Percentiles rank a stretch among this genome's conserved stretches.
Evolutionary conservation across 2,888 invertebrate genomes (phyloP).

Genomic region (Drosophila subquinaria): DNA sequence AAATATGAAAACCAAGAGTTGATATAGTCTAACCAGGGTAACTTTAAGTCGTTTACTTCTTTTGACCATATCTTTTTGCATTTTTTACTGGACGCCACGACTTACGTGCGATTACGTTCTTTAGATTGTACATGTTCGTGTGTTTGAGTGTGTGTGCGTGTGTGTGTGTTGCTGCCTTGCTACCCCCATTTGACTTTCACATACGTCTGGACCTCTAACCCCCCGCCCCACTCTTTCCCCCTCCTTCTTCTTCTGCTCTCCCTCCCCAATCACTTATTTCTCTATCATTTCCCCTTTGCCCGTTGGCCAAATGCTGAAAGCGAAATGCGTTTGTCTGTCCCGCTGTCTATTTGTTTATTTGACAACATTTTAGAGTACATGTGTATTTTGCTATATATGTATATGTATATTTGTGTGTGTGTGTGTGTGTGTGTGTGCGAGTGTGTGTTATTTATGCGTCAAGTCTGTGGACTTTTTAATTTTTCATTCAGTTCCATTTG

Average conservation of each 20-base stretch:
- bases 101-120: conserved; percentile 74
- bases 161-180: conserved; percentile 38
- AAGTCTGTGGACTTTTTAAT: conserved; percentile 41
- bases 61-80: conserved; percentile 37
- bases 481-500: conserved; percentile 52
- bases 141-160: conserved; percentile 28
- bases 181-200: conserved; percentile 69
- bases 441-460: conserved; percentile 41
- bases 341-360: conserved; percentile 73
- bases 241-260: neutral
- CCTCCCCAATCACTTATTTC: conserved; percentile 21
- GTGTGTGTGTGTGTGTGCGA: conserved; percentile 1
- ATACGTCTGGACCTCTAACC: conserved; percentile 58
- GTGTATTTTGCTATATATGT: conserved; percentile 25
- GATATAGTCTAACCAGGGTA: conserved; percentile 3
- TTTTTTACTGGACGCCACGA: conserved; percentile 73
- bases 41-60: conserved; percentile 2
- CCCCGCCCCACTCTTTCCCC: neutral
- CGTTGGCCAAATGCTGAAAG: conserved; percentile 56
- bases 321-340: conserved; percentile 62
- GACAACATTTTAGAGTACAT: conserved; percentile 68
- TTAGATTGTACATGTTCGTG: conserved; percentile 44
- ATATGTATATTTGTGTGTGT: neutral
- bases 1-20: too few relatives aligned
- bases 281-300: conserved; percentile 32